phyloP scores from a whole-genome alignment of 1,140 invertebrate genomes.

The Cotesia vestalis region DNA sequence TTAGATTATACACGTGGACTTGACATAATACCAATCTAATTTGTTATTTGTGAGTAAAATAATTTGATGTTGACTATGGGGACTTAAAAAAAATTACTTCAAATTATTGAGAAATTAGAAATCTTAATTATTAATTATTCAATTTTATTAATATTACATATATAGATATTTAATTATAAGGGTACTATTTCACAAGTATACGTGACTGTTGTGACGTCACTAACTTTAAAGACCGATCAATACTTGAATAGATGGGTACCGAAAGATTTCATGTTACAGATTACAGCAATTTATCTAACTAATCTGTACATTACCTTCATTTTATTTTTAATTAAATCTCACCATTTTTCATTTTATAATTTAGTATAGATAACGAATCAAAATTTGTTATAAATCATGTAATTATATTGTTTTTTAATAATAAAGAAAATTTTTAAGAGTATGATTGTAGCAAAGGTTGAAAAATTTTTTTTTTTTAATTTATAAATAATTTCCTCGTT shows the following conservation, averaged over 20 bases:
- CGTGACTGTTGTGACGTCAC: constrained; percentile 54
- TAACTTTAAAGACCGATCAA: constrained; percentile 58
- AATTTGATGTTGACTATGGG: background rate
- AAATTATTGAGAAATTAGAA: background rate
- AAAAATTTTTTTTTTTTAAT: no score
- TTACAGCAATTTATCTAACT: background rate
- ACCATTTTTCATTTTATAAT: no score
- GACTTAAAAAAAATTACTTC: background rate
- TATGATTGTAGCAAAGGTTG: no score
- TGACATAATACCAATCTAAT: background rate
- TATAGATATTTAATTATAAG: background rate
- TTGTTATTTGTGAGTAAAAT: background rate
- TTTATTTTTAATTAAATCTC: no score
- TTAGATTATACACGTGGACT: constrained; percentile 9
- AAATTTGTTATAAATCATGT: no score
- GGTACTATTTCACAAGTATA: constrained; percentile 2
- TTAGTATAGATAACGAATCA: no score
- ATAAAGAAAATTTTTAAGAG: no score
- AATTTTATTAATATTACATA: background rate
- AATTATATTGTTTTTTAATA: no score
- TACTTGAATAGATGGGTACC: constrained; percentile 47
- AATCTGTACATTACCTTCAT: constrained; percentile 4
- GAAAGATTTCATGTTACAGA: constrained; percentile 45
- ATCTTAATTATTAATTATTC: background rate
- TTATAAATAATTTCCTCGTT: no score